Percentiles rank a stretch among this genome's conserved stretches.
These are phyloP conservation scores for Cheilosia impressa DNA, from an alignment of 2,888 invertebrate species.

Conservation along the genomic window DNA sequence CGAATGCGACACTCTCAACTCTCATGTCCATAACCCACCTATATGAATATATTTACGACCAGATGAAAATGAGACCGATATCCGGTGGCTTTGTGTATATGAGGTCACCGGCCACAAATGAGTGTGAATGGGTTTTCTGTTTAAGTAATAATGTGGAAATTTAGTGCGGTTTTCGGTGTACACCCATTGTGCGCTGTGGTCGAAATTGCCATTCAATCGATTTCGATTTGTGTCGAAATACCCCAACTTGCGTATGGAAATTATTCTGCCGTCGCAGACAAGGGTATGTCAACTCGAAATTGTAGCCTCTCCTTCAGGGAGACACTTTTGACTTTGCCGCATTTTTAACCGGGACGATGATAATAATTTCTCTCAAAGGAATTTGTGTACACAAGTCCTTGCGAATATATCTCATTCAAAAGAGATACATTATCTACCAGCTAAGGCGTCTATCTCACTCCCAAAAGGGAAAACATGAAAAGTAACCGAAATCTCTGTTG, in stretches of 20 bases:
- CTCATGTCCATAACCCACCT: background rate
- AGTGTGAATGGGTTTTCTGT: constrained; percentile 42
- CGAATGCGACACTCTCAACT: background rate
- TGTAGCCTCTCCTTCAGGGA: background rate
- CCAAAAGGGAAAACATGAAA: constrained; percentile 7
- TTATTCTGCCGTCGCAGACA: background rate
- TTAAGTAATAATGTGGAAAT: constrained; percentile 30
- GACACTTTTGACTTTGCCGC: background rate
- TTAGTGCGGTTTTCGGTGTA: constrained; percentile 14
- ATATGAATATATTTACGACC: constrained; percentile 13
- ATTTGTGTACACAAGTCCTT: background rate
- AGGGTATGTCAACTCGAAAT: background rate
- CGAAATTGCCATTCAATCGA: constrained; percentile 21
- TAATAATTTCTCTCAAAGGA: constrained; percentile 10
- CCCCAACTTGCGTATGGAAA: background rate
- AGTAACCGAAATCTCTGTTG: constrained; percentile 26
- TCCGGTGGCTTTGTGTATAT: constrained; percentile 20
- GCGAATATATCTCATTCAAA: constrained; percentile 15
- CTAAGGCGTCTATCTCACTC: constrained; percentile 6
- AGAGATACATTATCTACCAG: constrained; percentile 22
- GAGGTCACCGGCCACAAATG: constrained; percentile 31
- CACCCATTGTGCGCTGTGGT: background rate
- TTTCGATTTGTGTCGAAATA: background rate
- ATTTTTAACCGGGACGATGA: background rate
- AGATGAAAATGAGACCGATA: constrained; percentile 29